Conservation (phyloP, 2,113 vertebrate species). For the Phaethornis superciliosus region DNA sequence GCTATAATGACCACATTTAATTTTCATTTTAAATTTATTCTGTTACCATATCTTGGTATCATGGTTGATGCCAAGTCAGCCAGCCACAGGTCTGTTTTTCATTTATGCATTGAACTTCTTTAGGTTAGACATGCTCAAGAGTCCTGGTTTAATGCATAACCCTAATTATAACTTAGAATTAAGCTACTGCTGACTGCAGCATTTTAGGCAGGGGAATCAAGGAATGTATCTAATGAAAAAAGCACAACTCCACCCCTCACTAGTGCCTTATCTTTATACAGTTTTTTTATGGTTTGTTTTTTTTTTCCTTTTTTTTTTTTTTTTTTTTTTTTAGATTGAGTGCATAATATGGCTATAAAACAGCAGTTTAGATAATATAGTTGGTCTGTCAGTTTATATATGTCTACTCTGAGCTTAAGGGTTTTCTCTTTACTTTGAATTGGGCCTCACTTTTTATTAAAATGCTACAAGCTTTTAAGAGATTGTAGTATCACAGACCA, state of each 20-base stretch:
- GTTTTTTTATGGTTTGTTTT: conserved; percentile 49
- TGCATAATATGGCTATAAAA: conserved; percentile 72
- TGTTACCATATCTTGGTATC: conserved; percentile 68
- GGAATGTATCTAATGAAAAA: conserved; percentile 72
- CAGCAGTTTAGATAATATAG: conserved; percentile 69
- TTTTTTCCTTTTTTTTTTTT: neutral
- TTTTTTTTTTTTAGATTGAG: conserved; percentile 46
- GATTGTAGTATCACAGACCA: conserved; percentile 14
- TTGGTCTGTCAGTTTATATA: conserved; percentile 63
- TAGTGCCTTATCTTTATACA: conserved; percentile 67
- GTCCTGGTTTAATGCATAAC: conserved; percentile 79
- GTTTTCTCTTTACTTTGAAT: conserved; percentile 55
- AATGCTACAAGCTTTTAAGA: conserved; percentile 47
- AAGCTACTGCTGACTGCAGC: conserved; percentile 79
- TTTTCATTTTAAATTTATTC: conserved; percentile 77
- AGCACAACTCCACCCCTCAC: conserved; percentile 49
- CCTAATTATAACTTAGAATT: conserved; percentile 82
- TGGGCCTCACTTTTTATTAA: conserved; percentile 53
- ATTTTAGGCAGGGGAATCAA: conserved; percentile 72
- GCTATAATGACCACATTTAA: conserved; percentile 76
- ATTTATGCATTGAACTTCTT: conserved; percentile 71
- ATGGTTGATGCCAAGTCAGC: conserved; percentile 68
- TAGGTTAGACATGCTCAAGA: conserved; percentile 74
- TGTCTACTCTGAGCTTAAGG: conserved; percentile 62
- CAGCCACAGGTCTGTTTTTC: conserved; percentile 77